Conservation (phyloP, 2,888 invertebrate species). For the Aporophyla lueneburgensis region DNA sequence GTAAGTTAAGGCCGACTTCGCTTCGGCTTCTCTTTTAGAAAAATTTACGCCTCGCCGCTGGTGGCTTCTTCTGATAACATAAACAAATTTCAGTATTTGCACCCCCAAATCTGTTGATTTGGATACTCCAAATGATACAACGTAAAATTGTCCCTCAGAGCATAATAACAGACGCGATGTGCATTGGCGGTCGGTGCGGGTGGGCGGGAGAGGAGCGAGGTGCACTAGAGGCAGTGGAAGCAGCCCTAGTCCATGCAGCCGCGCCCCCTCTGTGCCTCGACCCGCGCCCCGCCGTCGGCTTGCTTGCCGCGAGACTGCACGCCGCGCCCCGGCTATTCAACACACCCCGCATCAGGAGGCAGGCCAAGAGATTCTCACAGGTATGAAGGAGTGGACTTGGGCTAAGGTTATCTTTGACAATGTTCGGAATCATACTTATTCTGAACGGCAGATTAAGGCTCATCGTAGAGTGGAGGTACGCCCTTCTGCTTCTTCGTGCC, state of each 20-base stretch:
- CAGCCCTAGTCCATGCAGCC: slow-evolving; percentile 96
- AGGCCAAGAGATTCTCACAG: slow-evolving; percentile 95
- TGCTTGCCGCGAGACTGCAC: slow-evolving; percentile 94
- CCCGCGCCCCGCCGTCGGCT: slow-evolving; percentile 95
- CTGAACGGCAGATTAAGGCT: background rate
- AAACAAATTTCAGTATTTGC: background rate
- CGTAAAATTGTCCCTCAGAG: slow-evolving; percentile 83
- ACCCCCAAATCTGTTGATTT: background rate
- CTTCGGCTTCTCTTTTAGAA: too few relatives aligned
- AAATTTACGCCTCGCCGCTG: too few relatives aligned
- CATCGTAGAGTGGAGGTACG: background rate
- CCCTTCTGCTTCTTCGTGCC: too few relatives aligned
- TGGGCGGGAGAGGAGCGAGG: slow-evolving; percentile 95
- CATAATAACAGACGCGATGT: slow-evolving; percentile 92
- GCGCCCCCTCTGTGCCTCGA: slow-evolving; percentile 97
- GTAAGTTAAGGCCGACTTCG: too few relatives aligned
- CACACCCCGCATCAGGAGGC: slow-evolving; percentile 93
- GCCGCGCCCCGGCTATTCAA: slow-evolving; percentile 94
- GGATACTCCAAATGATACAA: background rate
- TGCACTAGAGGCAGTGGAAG: slow-evolving; percentile 92
- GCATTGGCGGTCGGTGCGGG: slow-evolving; percentile 88
- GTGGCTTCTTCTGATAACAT: background rate
- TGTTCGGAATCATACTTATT: background rate
- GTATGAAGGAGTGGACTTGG: slow-evolving; percentile 75
- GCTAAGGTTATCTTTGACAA: background rate